Base-by-base conservation (phyloP, 2,113 vertebrate species). In the Dipodomys spectabilis region DNA sequence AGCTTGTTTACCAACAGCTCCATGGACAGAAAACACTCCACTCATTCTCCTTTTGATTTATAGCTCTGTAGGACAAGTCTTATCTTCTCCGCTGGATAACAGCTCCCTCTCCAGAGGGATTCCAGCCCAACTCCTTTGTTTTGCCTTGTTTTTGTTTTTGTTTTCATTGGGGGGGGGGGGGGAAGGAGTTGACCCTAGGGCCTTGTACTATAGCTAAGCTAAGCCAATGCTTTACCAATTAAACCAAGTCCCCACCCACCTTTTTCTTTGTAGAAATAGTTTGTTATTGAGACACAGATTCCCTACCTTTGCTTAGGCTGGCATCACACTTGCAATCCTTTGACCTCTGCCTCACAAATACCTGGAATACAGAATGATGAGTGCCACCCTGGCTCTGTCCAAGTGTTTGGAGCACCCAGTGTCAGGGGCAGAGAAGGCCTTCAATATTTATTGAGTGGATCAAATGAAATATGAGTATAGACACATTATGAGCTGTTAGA, bases 1-100 rank as follows among this genome's bases (percentile, higher is more conserved):
- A 90, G 80, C 39, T 75, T 95, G 64, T 95, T 97, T 94, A 94
- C 86, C 78, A 69, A 68, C 1, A 15, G 39, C 67, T 91, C 91
- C 93, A 94, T 96, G 95, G 95, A 0, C 30, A 45, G 67, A 82
- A 82, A 88, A 80, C 7, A 64, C 68, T 90, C 65, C 25, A 19
- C 82, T 92, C 74, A 88, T 60, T 82, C 71, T 69, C 16, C 67
- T 44, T 90, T 83, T 69, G 77, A 94, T 93, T 83, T 91, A 95
- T 13, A 44, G 79, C n/a, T 81, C 11, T 35, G 25, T 65, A 71
- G 73, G 72, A 53, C 44, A 81, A 74, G 67, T 44, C 69, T 39
- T 39, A 45, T 71, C 74, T 68, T 32, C 35, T 53, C 53, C 60
- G n/a, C 35, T 67, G 35, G 68, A 64, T 82, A 72, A 74, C 35